Conservation (phyloP, 1,140 invertebrate species). For the Drosophila saltans region DNA sequence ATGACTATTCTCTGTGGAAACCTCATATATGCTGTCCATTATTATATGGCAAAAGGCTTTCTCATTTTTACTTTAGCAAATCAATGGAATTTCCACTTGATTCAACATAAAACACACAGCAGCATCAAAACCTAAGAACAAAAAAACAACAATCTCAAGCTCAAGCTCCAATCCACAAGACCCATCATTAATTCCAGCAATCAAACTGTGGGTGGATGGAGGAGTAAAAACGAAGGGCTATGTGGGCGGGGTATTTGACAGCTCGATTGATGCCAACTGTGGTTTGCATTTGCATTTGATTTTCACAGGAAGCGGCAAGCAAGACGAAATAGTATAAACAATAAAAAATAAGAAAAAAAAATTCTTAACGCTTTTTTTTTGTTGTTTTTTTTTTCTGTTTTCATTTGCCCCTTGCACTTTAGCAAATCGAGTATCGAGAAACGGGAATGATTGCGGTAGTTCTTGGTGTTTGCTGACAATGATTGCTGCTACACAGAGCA, state of each 20-base stretch:
- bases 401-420: slow-evolving; percentile 55
- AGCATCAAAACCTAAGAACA: slow-evolving; percentile 29
- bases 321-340: slow-evolving; percentile 26
- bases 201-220: slow-evolving; percentile 39
- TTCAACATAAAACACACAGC: slow-evolving; percentile 70
- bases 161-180: not conserved
- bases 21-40: slow-evolving; percentile 37
- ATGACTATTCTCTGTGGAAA: not conserved
- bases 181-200: slow-evolving; percentile 77
- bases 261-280: slow-evolving; percentile 78
- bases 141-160: slow-evolving; percentile 24
- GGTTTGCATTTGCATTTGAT: slow-evolving; percentile 81
- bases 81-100: slow-evolving; percentile 81
- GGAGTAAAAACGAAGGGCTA: not conserved
- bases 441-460: slow-evolving; percentile 51
- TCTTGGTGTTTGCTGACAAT: slow-evolving; percentile 69
- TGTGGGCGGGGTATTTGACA: slow-evolving; percentile 43
- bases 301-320: slow-evolving; percentile 44
- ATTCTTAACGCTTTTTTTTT: slow-evolving; percentile 46
- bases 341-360: slow-evolving; percentile 18
- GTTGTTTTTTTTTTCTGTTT: too few species aligned
- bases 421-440: slow-evolving; percentile 39
- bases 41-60: slow-evolving; percentile 45
- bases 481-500: slow-evolving; percentile 75
- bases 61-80: slow-evolving; percentile 50